Conservation (phyloP, 2,797 vertebrate species). For the Tauraco hartlaubi region DNA sequence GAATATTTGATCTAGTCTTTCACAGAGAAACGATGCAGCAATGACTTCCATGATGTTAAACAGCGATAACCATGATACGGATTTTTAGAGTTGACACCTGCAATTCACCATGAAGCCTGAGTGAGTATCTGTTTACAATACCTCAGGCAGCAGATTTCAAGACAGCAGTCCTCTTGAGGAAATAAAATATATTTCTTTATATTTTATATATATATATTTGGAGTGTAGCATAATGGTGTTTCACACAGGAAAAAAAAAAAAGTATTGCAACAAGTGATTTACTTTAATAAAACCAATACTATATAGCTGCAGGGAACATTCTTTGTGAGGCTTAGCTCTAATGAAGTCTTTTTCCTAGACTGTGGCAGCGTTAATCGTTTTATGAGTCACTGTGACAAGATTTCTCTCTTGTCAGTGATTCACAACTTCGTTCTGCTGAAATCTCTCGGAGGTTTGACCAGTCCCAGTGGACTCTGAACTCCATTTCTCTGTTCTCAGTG, state of each 20-base stretch:
- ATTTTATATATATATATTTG: background rate
- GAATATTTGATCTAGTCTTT: background rate
- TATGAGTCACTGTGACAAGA: background rate
- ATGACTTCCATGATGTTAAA: background rate
- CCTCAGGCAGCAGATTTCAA: background rate
- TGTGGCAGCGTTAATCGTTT: background rate
- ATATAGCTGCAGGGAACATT: background rate
- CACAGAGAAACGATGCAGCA: background rate
- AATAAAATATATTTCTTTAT: background rate
- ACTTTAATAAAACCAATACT: background rate
- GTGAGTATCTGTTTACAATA: background rate
- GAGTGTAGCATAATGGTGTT: background rate
- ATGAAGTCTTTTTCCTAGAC: background rate
- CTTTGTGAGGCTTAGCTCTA: background rate
- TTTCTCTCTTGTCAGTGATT: background rate
- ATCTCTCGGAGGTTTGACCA: background rate
- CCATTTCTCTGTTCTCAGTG: background rate
- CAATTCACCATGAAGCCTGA: background rate
- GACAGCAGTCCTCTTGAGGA: background rate
- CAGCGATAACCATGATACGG: fast-evolving
- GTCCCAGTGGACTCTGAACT: background rate
- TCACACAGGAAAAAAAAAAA: background rate
- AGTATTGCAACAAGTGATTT: background rate
- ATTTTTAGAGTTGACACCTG: background rate
- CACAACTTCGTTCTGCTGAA: background rate